Evolutionary conservation across 2,113 vertebrate species (phyloP), one percentile per base, ranked within the genome.

Genomic region (Uropsilus gracilis): DNA sequence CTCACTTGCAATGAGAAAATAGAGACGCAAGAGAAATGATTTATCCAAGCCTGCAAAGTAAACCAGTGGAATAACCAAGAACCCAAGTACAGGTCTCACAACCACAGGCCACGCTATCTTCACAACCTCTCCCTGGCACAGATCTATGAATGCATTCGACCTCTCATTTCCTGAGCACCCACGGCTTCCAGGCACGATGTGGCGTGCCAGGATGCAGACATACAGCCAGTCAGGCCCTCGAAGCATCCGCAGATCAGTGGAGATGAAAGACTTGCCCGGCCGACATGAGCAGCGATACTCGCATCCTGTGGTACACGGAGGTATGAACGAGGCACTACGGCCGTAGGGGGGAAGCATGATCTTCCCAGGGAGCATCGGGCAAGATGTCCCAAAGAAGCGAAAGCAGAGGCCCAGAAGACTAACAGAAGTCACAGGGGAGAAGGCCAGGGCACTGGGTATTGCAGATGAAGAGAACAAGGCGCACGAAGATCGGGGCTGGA

Each of bases 41-140:
- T 92, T 92, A 89, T 72, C 57, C 72, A 94, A 95, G 77, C 44
- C 61, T 81, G 7, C 37, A 82, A 92, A 94, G 76, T 55, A 73
- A 95, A 86, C 66, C 71, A 90, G 39, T 34, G 94, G 59, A 88
- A 90, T 78, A 82, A 91, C 12, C 46, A 14, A 86, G 72, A 80
- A n/a, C 59, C 86, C 64, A 89, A 83, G 64, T 26, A 59, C 0
- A 92, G 59, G 4, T 89, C 75, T 91, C 80, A 64, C 24, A 88
- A 66, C 46, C 30, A 59, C 12, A 86, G 39, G 90, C 59, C 90
- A 94, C 44, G 57, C 1, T 37, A 5, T 24, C 63, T 89, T 80
- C 59, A 80, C 37, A 82, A 88, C 71, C 89, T 85, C 22, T 2
- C 32, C 18, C 34, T 50, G 10, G 55, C 44, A 37, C 4, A 46